Evolutionary conservation across 2,113 vertebrate species (phyloP).

Genomic region (Calyptommatus sinebrachiatus): DNA sequence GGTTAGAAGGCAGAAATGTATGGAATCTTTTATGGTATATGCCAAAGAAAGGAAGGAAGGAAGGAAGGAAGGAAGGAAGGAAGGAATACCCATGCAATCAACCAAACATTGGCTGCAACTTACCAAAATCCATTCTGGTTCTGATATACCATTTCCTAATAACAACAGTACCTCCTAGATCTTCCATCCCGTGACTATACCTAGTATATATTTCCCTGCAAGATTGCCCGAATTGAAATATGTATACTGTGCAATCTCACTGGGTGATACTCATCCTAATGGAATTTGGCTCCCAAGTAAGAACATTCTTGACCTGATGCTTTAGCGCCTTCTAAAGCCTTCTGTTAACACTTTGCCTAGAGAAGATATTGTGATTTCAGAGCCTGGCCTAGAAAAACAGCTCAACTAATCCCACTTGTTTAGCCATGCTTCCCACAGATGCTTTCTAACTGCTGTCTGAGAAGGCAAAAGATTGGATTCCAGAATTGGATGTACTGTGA

Average conservation of each 20-base stretch:
- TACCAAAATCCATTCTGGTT: not conserved
- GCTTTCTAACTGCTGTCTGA: not conserved
- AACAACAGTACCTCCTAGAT: not conserved
- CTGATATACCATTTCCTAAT: not conserved
- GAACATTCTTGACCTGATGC: slow-evolving; percentile 30
- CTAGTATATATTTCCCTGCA: not conserved
- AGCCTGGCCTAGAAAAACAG: not conserved
- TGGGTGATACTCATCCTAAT: slow-evolving; percentile 3
- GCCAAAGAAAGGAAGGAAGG: no score
- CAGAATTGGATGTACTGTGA: not conserved
- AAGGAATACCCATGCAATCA: no score
- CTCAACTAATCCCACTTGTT: not conserved
- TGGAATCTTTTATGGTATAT: not conserved
- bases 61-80: no score
- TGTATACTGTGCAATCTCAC: not conserved
- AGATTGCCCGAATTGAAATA: slow-evolving; percentile 2
- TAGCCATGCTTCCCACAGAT: not conserved
- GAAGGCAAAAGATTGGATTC: slow-evolving; percentile 7
- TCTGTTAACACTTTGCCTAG: slow-evolving; percentile 22
- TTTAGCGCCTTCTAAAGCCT: slow-evolving; percentile 3
- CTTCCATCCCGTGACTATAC: not conserved
- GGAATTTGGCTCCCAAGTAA: slow-evolving; percentile 27
- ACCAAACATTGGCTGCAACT: no score
- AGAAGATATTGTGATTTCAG: slow-evolving; percentile 11
- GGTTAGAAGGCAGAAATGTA: not conserved